Base-by-base conservation (phyloP, 2,888 invertebrate genomes). In the Spodoptera picta region DNA sequence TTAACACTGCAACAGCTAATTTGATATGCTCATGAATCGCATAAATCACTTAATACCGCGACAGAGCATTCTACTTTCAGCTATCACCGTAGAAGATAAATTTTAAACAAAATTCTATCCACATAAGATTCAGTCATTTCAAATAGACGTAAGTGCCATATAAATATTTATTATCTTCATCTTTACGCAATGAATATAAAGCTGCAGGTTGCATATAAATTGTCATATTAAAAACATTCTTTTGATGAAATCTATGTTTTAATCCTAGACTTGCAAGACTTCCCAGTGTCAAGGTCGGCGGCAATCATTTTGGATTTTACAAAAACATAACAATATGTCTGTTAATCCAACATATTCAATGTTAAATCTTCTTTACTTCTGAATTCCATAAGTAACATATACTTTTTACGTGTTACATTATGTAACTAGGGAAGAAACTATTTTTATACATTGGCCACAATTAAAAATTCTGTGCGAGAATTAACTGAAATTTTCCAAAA, bases 101-200 rank as follows among this genome's bases (percentile, higher is more conserved):
- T 27, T 60, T n/a, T 12, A 41, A 5, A n/a, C 7, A 51, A 41
- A 65, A 23, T 10, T 6, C 4, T 31, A 23, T 45, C 19, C 48
- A 4, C 11, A 50, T 19, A 11, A 36, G 7, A 46, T 47, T 47
- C 11, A 6, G 42, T 19, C n/a, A 31, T 65, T 45, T 10, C 27
- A 52, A 60, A 48, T 56, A 31, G 27, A 53, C 4, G n/a, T 46
- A 46, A 48, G 31, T 48, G 42, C 41, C 9, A 43, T 23, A 61
- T 54, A 42, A 57, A 71, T 71, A 57, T 72, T 72, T 52, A 67
- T 46, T 53, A 62, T 51, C 61, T 65, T 48, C 55, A 64, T 55
- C 27, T 69, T 69, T 58, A 69, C 69, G 69, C 57, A 73, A 73
- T 48, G 36, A 36, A 9, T 36, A 36, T 27, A 12, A n/a, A 44